Base-by-base conservation (phyloP, 2,888 invertebrate genomes). In the Electrophaes corylata region DNA sequence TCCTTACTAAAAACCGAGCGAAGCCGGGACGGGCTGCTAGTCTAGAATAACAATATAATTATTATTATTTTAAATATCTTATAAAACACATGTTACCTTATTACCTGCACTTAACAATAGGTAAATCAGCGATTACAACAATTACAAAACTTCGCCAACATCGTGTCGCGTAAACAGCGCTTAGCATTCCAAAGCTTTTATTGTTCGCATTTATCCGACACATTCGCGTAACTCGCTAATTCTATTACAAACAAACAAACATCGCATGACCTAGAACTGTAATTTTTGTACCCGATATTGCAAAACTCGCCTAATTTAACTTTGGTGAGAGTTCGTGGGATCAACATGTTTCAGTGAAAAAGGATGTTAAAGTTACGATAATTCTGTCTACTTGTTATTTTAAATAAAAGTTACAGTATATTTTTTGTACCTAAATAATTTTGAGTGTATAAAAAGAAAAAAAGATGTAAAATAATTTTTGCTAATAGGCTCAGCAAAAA, bases 291-390 rank as follows among this genome's bases (percentile, higher is more conserved):
- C 12, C 16, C 39, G 53, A 70, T 73, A 71, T 72, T 65, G 63
- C 59, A 40, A 67, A 77, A 75, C 60, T 74, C 69, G 31, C 60
- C 59, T 76, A 74, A 79, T 81, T 79, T 78, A 78, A 74, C 71
- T 76, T 73, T 37, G 56, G 55, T 43, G 37, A 57, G 57, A 54
- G 66, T 51, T 12, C 47, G 59, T 47, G 55, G 48, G 65, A 66
- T 56, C 58, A 53, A 43, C 60, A 55, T 63, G 65, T 70, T 71
- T 76, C 70, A 72, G 68, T 72, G 67, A 78, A 76, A 81, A 79
- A 11, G 31, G 11, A 12, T 72, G 75, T 75, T 74, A 6, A 18
- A 12, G 4, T 23, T n/a, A 18, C 3, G 16, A 16, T 16, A 29
- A 40, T 35, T 37, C 8, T 37, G 37, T 16, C 37, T 5, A 35